phyloP scores from a whole-genome alignment of 1,140 invertebrate species.

The Steinernema feltiae region DNA sequence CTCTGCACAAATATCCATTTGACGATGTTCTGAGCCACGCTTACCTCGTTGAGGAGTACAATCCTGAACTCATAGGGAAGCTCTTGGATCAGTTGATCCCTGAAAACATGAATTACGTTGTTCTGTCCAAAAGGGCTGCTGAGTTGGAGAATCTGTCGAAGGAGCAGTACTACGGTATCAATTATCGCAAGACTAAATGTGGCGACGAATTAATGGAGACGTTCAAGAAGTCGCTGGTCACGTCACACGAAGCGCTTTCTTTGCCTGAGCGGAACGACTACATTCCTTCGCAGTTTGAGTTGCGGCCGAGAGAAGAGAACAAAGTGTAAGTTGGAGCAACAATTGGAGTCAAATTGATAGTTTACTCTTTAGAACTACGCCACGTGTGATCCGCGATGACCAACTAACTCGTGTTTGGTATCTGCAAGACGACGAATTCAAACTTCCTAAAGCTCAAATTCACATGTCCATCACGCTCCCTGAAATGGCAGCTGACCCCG shows the following conservation, averaged over 20 bases:
- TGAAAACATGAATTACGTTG: constrained; percentile 69
- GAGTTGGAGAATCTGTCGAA: constrained; percentile 59
- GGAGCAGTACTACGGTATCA: constrained; percentile 85
- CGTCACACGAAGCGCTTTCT: constrained; percentile 64
- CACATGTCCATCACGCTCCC: constrained; percentile 74
- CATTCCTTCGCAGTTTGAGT: constrained; percentile 76
- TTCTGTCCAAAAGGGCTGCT: constrained; percentile 71
- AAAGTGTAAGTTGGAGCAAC: too few species aligned
- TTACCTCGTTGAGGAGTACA: constrained; percentile 74
- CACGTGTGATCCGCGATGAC: background rate
- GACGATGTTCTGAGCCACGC: constrained; percentile 75
- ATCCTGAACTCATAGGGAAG: constrained; percentile 73
- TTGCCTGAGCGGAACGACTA: constrained; percentile 82
- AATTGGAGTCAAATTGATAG: too few species aligned
- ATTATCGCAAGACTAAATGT: constrained; percentile 72
- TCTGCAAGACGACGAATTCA: constrained; percentile 63
- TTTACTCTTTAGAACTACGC: background rate
- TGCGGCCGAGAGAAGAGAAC: constrained; percentile 68
- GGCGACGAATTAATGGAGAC: constrained; percentile 5
- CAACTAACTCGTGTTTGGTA: background rate
- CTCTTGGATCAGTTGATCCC: constrained; percentile 71
- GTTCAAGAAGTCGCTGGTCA: constrained; percentile 26
- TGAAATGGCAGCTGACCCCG: background rate
- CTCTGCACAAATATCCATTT: constrained; percentile 72
- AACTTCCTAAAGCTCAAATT: constrained; percentile 84